Evolutionary conservation across 2,888 invertebrate species (phyloP).

Genomic region (Drosophila fulvimacula): DNA sequence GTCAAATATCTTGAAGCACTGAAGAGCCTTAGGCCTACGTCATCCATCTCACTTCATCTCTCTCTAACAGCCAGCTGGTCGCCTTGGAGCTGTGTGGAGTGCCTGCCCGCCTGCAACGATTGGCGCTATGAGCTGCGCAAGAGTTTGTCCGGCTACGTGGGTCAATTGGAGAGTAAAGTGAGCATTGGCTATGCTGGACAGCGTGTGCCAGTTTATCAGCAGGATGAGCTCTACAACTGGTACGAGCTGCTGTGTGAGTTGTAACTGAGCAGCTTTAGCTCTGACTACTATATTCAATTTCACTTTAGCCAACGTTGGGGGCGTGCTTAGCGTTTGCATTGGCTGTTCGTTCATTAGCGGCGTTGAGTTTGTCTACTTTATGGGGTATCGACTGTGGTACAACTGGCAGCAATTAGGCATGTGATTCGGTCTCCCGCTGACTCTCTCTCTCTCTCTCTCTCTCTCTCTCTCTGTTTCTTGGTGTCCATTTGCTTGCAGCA

Average conservation of each 20-base stretch:
- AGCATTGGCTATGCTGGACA: conserved; percentile 59
- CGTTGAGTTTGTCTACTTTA: conserved; percentile 80
- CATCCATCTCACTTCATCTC: neutral
- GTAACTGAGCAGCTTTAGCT: neutral
- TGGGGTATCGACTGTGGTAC: conserved; percentile 62
- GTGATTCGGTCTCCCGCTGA: conserved; percentile 1
- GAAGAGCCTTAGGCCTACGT: neutral
- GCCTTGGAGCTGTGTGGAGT: conserved; percentile 56
- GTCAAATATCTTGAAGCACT: neutral
- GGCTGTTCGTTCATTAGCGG: conserved; percentile 82
- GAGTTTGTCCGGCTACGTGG: conserved; percentile 38
- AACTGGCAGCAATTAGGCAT: conserved; percentile 48
- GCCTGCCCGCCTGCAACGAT: conserved; percentile 72
- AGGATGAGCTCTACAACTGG: conserved; percentile 73
- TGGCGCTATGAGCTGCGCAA: conserved; percentile 63
- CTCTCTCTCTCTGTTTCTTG: neutral
- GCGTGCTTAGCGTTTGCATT: conserved; percentile 81
- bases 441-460: no score
- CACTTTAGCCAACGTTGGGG: conserved; percentile 77
- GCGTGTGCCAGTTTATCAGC: conserved; percentile 57
- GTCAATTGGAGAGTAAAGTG: conserved; percentile 32
- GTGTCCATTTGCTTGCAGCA: conserved; percentile 6
- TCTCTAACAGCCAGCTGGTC: conserved; percentile 38
- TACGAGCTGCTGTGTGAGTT: conserved; percentile 78
- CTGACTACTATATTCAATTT: neutral